Evolutionary conservation across 2,797 vertebrate species (phyloP).

Genomic region (Lophotriccus pileatus): DNA sequence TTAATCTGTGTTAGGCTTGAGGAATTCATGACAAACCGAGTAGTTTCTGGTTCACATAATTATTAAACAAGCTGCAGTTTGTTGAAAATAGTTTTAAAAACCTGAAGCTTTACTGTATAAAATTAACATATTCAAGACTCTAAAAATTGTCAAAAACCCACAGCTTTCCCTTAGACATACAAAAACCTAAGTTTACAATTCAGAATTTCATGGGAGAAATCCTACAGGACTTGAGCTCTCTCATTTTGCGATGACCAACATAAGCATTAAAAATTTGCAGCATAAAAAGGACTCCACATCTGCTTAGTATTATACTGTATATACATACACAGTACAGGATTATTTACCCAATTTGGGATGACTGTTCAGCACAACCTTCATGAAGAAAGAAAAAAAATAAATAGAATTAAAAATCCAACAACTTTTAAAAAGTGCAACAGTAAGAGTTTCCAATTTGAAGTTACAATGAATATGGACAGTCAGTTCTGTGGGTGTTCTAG

Average conservation of each 20-base stretch:
- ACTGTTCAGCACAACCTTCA: slow-evolving; percentile 64
- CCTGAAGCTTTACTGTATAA: slow-evolving; percentile 69
- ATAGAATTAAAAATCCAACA: slow-evolving; percentile 66
- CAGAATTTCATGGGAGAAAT: slow-evolving; percentile 63
- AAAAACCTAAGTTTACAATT: slow-evolving; percentile 65
- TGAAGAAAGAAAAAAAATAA: slow-evolving; percentile 70
- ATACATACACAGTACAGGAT: slow-evolving; percentile 11
- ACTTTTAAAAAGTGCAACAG: slow-evolving; percentile 50
- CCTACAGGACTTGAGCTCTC: slow-evolving; percentile 50
- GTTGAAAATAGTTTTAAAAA: slow-evolving; percentile 76
- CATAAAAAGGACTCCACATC: slow-evolving; percentile 56
- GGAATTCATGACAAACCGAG: slow-evolving; percentile 47
- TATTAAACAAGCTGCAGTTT: slow-evolving; percentile 72
- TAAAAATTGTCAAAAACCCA: slow-evolving; percentile 64
- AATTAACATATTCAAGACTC: slow-evolving; percentile 65
- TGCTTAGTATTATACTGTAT: slow-evolving; percentile 25
- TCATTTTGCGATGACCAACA: slow-evolving; percentile 31
- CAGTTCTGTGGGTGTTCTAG: slow-evolving; percentile 43
- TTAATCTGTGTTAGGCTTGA: slow-evolving; percentile 34
- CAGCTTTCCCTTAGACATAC: slow-evolving; percentile 72
- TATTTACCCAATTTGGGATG: slow-evolving; percentile 49
- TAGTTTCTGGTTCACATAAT: slow-evolving; percentile 67
- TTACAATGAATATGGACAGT: slow-evolving; percentile 39
- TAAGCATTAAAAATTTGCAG: slow-evolving; percentile 37
- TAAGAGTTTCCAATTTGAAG: slow-evolving; percentile 22